These are phyloP conservation scores for Tachina lurida DNA, from an alignment of 2,888 invertebrate genomes.

Conservation along the genomic window DNA sequence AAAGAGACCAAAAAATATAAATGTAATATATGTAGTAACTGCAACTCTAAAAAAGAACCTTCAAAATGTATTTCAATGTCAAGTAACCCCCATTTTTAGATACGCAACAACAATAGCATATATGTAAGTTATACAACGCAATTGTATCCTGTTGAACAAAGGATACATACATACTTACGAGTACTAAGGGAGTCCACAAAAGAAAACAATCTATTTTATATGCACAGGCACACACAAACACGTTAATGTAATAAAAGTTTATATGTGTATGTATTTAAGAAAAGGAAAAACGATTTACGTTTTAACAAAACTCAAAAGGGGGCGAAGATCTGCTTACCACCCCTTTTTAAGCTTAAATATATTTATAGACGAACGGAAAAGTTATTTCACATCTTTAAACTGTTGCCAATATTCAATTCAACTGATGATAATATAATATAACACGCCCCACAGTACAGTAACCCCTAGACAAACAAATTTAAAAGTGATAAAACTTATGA, in stretches of 20 bases:
- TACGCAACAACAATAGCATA: background rate
- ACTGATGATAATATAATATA: too few relatives aligned
- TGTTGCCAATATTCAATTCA: too few relatives aligned
- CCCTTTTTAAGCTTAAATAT: too few relatives aligned
- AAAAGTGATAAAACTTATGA: too few relatives aligned
- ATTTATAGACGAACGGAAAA: too few relatives aligned
- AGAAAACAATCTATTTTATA: background rate
- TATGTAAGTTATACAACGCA: background rate
- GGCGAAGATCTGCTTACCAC: too few relatives aligned
- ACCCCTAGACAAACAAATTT: too few relatives aligned
- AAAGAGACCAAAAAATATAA: conserved; percentile 13
- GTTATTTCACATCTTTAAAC: too few relatives aligned
- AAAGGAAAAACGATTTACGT: background rate
- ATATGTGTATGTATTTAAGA: background rate
- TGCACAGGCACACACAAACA: background rate
- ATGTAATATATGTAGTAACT: conserved; percentile 3
- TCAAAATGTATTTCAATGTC: conserved; percentile 75
- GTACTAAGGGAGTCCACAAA: conserved; percentile 12
- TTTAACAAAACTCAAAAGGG: background rate
- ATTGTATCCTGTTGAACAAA: conserved; percentile 18
- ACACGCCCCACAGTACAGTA: too few relatives aligned
- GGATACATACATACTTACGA: background rate
- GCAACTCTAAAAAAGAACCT: conserved; percentile 68
- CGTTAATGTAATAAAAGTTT: background rate
- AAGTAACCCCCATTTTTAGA: conserved; percentile 69